phyloP scores from a whole-genome alignment of 1,140 invertebrate genomes.

The Lasaia peninsularis region DNA sequence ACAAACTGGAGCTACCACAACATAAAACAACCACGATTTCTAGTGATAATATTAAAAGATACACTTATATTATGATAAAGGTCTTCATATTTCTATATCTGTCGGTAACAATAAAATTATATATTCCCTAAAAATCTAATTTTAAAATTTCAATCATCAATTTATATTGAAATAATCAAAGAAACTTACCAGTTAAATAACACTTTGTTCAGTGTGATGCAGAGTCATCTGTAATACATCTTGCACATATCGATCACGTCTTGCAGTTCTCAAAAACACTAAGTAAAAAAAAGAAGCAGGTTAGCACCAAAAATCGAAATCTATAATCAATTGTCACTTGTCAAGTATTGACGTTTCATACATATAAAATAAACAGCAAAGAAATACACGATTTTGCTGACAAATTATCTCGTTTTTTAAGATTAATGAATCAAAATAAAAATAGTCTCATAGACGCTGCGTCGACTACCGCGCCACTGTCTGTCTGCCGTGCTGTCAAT shows the following conservation, averaged over 20 bases:
- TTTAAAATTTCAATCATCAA: neutral
- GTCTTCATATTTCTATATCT: neutral
- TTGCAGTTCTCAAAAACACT: constrained; percentile 75
- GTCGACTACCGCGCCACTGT: constrained; percentile 70
- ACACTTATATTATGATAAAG: neutral
- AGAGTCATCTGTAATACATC: constrained; percentile 73
- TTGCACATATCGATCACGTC: constrained; percentile 76
- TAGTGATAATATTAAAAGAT: neutral
- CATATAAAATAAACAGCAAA: constrained; percentile 42
- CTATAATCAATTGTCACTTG: constrained; percentile 45
- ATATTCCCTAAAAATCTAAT: neutral
- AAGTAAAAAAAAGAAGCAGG: constrained; percentile 66
- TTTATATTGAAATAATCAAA: constrained; percentile 15
- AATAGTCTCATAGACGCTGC: constrained; percentile 70
- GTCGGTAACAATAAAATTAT: neutral
- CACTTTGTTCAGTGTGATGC: constrained; percentile 42
- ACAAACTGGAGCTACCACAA: constrained; percentile 76
- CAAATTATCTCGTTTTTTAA: constrained; percentile 44
- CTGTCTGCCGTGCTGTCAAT: constrained; percentile 76
- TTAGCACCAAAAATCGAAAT: constrained; percentile 64
- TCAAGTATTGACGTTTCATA: constrained; percentile 39
- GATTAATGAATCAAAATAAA: constrained; percentile 73
- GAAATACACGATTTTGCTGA: constrained; percentile 29
- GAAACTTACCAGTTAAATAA: constrained; percentile 63
- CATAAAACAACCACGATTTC: constrained; percentile 39